Conservation (phyloP, 2,797 vertebrate genomes). For the Pangasius djambal region DNA sequence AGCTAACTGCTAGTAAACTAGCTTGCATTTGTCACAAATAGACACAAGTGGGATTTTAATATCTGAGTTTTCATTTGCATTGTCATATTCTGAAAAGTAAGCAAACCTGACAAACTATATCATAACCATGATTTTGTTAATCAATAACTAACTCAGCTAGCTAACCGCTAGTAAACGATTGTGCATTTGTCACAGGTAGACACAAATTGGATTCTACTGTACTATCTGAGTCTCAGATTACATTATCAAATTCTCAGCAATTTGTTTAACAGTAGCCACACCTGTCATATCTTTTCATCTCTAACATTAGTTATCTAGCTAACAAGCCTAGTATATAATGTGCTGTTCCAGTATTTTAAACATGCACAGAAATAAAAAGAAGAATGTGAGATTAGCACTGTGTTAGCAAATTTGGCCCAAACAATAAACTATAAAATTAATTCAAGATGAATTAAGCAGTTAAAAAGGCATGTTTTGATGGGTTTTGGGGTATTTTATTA, state of each 20-base stretch:
- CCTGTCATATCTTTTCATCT: background rate
- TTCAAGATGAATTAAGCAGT: background rate
- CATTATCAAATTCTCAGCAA: background rate
- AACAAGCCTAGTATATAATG: background rate
- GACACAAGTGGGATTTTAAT: background rate
- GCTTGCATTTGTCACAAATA: background rate
- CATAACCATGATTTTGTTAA: background rate
- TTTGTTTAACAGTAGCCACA: background rate
- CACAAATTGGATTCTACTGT: background rate
- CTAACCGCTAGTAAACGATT: background rate
- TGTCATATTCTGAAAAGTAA: background rate
- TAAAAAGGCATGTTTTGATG: background rate
- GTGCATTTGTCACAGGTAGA: background rate
- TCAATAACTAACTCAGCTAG: background rate
- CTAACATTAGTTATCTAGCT: background rate
- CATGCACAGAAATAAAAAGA: background rate
- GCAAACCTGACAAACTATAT: background rate
- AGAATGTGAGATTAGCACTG: background rate
- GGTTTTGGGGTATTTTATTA: background rate
- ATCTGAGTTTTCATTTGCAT: background rate
- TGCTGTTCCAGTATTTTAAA: background rate
- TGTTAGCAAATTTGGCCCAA: background rate
- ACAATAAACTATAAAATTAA: background rate
- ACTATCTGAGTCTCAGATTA: background rate
- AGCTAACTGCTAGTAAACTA: background rate